These are phyloP conservation scores for Coptodon bakossiorum DNA, from an alignment of 2,113 vertebrate species.

Conservation along the genomic window DNA sequence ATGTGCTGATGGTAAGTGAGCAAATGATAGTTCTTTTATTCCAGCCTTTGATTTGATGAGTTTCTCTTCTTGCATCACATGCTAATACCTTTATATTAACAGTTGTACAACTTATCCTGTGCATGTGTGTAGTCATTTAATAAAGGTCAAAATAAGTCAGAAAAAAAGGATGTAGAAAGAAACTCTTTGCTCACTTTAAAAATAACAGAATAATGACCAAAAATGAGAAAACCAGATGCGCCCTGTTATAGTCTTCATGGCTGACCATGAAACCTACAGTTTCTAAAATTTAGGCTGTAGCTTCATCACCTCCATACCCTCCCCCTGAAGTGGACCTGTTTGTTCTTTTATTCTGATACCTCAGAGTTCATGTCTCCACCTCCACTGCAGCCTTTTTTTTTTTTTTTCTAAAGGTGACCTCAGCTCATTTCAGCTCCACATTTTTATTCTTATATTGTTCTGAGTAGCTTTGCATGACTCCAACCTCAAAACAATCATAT, in stretches of 20 bases:
- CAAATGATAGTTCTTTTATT: conserved; percentile 6
- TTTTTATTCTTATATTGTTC: neutral
- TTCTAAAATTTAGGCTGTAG: neutral
- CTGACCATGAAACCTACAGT: neutral
- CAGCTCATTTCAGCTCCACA: neutral
- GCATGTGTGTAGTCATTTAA: neutral
- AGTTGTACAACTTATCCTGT: conserved; percentile 79
- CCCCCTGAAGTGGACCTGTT: neutral
- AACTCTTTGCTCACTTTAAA: neutral
- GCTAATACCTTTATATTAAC: conserved; percentile 84
- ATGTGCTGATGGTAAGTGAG: conserved; percentile 92
- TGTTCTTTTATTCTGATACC: neutral
- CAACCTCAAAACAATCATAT: neutral
- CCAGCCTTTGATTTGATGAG: conserved; percentile 33
- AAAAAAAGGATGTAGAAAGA: neutral
- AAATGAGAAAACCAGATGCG: neutral
- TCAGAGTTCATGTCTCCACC: neutral
- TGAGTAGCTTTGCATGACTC: neutral
- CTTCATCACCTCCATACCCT: neutral
- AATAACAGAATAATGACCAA: neutral
- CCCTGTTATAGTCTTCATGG: neutral
- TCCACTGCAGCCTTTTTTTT: neutral
- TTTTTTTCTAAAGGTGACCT: neutral
- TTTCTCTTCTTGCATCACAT: conserved; percentile 57
- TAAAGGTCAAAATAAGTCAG: neutral